Conservation (phyloP, 2,113 vertebrate species). For the Triplophysa siluroides region DNA sequence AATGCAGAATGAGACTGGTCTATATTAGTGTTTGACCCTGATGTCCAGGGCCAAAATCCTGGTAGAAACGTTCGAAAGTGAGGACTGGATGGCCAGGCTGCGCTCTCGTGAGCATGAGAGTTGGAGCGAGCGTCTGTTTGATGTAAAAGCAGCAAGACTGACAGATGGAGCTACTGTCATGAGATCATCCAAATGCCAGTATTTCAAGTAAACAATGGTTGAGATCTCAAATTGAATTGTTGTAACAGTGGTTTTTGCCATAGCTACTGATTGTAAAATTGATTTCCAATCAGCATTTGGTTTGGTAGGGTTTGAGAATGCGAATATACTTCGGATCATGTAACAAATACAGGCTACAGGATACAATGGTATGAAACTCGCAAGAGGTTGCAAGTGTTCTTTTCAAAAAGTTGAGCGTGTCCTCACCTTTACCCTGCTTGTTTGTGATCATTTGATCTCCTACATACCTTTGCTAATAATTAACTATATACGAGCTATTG, state of each 20-base stretch:
- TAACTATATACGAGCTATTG: background rate
- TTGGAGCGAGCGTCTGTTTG: conserved; percentile 27
- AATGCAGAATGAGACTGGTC: background rate
- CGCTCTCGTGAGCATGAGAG: conserved; percentile 19
- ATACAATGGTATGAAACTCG: no score
- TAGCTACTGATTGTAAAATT: background rate
- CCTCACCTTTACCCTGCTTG: background rate
- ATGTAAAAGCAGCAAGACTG: conserved; percentile 3
- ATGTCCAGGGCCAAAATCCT: conserved; percentile 9
- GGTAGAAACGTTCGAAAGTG: conserved; percentile 12
- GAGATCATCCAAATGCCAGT: conserved; percentile 33
- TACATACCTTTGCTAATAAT: conserved; percentile 1
- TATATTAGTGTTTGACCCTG: conserved; percentile 16
- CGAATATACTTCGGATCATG: no score
- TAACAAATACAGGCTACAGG: no score
- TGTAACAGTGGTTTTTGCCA: background rate
- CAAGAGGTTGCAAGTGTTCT: no score
- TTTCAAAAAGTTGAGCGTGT: background rate
- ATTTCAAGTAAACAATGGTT: conserved; percentile 24
- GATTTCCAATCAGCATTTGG: background rate
- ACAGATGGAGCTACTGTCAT: conserved; percentile 43
- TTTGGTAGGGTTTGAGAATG: no score
- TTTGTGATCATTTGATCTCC: background rate
- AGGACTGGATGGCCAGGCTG: conserved; percentile 13
- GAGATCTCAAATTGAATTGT: conserved; percentile 16